These are phyloP conservation scores for Athene cunicularia DNA, from an alignment of 2,113 vertebrate species.

Conservation along the genomic window DNA sequence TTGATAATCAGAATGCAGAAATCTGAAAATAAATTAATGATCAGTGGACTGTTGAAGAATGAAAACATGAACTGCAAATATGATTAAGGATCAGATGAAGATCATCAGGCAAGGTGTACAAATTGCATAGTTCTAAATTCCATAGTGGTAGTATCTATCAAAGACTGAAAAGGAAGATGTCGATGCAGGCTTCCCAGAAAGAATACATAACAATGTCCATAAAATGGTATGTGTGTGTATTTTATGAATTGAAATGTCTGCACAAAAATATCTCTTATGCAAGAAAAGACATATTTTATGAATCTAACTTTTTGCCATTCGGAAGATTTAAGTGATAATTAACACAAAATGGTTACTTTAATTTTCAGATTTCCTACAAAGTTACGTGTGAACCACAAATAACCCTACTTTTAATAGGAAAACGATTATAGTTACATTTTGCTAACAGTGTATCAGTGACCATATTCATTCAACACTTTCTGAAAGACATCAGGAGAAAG, in stretches of 20 bases:
- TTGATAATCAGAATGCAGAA: constrained; percentile 84
- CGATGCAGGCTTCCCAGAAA: not conserved
- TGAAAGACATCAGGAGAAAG: not conserved
- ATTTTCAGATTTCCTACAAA: not conserved
- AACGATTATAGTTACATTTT: not conserved
- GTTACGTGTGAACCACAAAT: not conserved
- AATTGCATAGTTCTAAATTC: not conserved
- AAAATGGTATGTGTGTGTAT: rapidly evolving
- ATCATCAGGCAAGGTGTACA: constrained; percentile 43
- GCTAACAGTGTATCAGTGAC: not conserved
- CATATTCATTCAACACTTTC: not conserved
- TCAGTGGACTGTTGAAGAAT: constrained; percentile 83
- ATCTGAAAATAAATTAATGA: constrained; percentile 86
- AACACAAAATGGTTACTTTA: not conserved
- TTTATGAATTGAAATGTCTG: not conserved
- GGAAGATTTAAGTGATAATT: not conserved
- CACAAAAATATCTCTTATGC: not conserved
- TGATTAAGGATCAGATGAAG: constrained; percentile 66
- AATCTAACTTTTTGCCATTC: not conserved
- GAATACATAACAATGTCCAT: not conserved
- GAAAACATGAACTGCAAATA: constrained; percentile 76
- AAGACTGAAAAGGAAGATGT: not conserved
- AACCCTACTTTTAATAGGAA: not conserved
- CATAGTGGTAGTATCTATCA: not conserved
- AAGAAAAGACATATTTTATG: not conserved